Percentiles rank a stretch among this genome's conserved stretches.
Evolutionary conservation across 92 coral and sea anemone genomes (phyloP).

Genomic region (Phymanthus crucifer): DNA sequence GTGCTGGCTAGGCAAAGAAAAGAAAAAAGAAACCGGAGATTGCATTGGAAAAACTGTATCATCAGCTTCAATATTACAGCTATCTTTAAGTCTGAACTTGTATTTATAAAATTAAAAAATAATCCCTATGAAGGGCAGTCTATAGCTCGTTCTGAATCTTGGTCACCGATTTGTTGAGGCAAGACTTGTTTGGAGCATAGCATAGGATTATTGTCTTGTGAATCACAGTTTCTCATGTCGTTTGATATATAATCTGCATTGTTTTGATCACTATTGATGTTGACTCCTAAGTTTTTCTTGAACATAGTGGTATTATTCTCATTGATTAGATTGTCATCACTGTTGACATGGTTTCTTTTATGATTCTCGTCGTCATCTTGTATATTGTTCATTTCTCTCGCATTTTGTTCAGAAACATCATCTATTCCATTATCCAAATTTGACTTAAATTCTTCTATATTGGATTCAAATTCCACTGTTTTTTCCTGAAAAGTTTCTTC

Average conservation of each 20-base stretch:
- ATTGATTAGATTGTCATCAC: not conserved
- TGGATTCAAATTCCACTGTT: not conserved
- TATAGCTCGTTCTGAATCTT: slow-evolving; percentile 1
- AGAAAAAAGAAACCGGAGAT: too few species aligned
- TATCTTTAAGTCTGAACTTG: not conserved
- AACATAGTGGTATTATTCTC: not conserved
- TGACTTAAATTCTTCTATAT: not conserved
- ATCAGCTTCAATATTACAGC: too few species aligned
- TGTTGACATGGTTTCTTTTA: not conserved
- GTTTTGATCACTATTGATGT: not conserved
- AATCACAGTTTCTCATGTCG: slow-evolving; percentile 5
- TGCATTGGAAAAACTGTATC: too few species aligned
- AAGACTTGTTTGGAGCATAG: not conserved
- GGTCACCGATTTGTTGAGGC: not conserved
- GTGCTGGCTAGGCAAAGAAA: too few species aligned
- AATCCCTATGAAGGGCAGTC: not conserved
- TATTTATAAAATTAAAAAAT: not conserved
- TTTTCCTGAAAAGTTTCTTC: not conserved
- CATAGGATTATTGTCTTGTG: slow-evolving; percentile 6
- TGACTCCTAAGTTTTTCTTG: not conserved
- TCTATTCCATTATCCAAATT: not conserved
- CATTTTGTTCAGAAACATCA: not conserved
- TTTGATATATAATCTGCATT: not conserved
- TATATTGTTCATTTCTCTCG: not conserved
- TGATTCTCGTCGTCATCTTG: not conserved